Conservation (phyloP, 1,140 invertebrate genomes). For the Ips typographus region DNA sequence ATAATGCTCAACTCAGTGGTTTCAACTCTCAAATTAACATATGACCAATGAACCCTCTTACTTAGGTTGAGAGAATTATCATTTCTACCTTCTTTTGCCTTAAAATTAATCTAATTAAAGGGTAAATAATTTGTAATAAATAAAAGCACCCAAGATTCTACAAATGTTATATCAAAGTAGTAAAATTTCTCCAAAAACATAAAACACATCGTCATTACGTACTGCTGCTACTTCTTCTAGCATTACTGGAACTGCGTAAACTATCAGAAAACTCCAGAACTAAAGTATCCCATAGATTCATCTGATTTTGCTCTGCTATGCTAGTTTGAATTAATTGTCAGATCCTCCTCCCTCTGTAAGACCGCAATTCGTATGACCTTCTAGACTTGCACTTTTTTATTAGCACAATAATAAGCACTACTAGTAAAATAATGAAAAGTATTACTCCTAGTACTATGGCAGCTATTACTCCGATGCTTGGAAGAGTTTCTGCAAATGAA, state of each 20-base stretch:
- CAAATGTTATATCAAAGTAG: too few species aligned
- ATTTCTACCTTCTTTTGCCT: too few species aligned
- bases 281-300: slow-evolving; percentile 25
- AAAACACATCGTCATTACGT: slow-evolving; percentile 5
- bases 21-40: too few species aligned
- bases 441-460: slow-evolving; percentile 55
- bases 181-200: not conserved
- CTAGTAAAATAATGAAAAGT: slow-evolving; percentile 50
- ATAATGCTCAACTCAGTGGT: too few species aligned
- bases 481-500: slow-evolving; percentile 38
- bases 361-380: slow-evolving; percentile 50
- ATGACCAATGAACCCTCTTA: too few species aligned
- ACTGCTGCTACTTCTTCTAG: slow-evolving; percentile 45
- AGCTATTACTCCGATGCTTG: slow-evolving; percentile 53
- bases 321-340: slow-evolving; percentile 38
- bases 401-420: slow-evolving; percentile 46
- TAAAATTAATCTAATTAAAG: too few species aligned
- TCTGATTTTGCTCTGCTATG: slow-evolving; percentile 33
- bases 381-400: slow-evolving; percentile 42
- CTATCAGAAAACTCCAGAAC: not conserved
- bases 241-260: slow-evolving; percentile 37
- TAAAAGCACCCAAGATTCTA: too few species aligned
- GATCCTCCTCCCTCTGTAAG: slow-evolving; percentile 45
- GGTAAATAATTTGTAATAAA: too few species aligned
- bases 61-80: too few species aligned